These are phyloP conservation scores for Enteromius treurensis DNA, from an alignment of 2,797 vertebrate genomes.

Conservation along the genomic window DNA sequence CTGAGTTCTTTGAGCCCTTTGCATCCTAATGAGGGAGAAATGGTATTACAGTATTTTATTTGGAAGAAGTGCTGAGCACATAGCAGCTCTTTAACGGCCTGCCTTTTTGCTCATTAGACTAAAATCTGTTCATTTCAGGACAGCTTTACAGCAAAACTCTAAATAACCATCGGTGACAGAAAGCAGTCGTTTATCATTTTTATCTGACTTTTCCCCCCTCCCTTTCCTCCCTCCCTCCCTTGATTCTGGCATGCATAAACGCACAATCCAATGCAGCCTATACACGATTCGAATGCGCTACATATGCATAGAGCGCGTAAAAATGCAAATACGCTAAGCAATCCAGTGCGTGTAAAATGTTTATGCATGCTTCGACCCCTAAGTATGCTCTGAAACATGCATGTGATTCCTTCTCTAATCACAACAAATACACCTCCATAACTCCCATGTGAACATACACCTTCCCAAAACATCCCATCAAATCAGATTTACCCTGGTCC, in stretches of 20 bases:
- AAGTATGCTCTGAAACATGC: conserved; percentile 22
- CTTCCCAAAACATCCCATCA: conserved; percentile 49
- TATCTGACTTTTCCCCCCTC: conserved; percentile 73
- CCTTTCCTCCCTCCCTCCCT: conserved; percentile 30
- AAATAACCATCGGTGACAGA: conserved; percentile 84
- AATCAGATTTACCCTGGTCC: conserved; percentile 63
- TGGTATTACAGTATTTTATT: conserved; percentile 81
- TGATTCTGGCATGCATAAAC: conserved; percentile 42
- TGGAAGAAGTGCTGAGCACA: conserved; percentile 84
- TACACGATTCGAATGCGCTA: conserved; percentile 5
- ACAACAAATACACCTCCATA: conserved; percentile 28
- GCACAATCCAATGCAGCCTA: conserved; percentile 42
- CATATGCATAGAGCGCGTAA: neutral
- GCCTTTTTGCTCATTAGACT: conserved; percentile 85
- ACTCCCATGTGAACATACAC: conserved; percentile 27
- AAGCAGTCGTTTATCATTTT: conserved; percentile 84
- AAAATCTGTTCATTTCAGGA: conserved; percentile 84
- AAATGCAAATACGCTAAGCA: conserved; percentile 41
- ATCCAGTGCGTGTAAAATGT: conserved; percentile 37
- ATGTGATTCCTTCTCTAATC: conserved; percentile 36
- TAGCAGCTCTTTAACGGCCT: conserved; percentile 80
- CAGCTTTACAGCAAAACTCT: conserved; percentile 82
- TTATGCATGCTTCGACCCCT: conserved; percentile 41
- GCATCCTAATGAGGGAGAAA: conserved; percentile 82
- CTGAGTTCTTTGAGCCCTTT: conserved; percentile 80